Conservation (phyloP, 2,797 vertebrate genomes). For the Pelochelys cantorii region DNA sequence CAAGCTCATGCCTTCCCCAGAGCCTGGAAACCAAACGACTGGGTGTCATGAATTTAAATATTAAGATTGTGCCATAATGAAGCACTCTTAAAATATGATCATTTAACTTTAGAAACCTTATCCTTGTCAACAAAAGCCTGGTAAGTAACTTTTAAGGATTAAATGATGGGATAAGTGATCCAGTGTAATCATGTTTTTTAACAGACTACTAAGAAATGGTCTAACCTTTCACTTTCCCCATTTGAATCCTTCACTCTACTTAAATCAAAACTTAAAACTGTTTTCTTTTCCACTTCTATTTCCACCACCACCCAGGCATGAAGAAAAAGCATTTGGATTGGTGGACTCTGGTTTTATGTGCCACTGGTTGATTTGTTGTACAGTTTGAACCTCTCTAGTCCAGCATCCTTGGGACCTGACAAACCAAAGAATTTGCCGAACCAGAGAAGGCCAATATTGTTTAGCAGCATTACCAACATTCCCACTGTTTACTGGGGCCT, state of each 20-base stretch:
- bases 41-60: neutral
- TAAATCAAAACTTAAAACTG: neutral
- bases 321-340: neutral
- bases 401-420: too few species aligned
- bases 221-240: neutral
- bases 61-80: neutral
- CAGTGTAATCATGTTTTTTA: neutral
- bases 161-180: neutral
- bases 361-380: neutral
- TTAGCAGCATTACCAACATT: too few species aligned
- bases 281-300: neutral
- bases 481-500: too few species aligned
- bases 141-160: neutral
- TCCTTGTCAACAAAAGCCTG: neutral
- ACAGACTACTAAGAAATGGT: neutral
- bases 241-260: neutral
- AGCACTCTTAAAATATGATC: neutral
- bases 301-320: neutral
- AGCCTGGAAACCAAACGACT: neutral
- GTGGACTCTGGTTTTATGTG: neutral
- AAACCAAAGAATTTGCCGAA: too few species aligned
- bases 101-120: neutral
- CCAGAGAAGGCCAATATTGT: too few species aligned
- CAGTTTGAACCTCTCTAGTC: too few species aligned
- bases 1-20: neutral